Conservation (phyloP, 2,797 vertebrate species). For the Rhinoraja longicauda region DNA sequence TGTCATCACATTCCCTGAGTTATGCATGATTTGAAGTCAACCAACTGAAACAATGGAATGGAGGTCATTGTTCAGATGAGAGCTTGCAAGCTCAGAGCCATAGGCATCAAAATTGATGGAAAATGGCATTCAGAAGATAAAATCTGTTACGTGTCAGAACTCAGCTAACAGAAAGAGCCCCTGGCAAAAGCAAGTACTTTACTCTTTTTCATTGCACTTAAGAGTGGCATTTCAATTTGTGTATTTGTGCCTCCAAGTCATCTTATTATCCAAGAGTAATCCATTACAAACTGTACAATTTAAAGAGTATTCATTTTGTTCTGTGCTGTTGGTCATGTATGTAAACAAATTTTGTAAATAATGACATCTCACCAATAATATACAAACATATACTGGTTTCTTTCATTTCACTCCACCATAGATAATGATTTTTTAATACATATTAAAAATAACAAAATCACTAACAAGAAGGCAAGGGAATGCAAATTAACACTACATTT, state of each 20-base stretch:
- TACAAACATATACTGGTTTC: slow-evolving; percentile 36
- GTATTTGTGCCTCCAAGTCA: slow-evolving; percentile 52
- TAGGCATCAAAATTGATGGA: slow-evolving; percentile 42
- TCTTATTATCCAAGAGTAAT: slow-evolving; percentile 58
- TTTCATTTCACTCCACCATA: neutral
- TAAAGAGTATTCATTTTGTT: slow-evolving; percentile 48
- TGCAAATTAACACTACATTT: neutral
- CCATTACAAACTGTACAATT: slow-evolving; percentile 53
- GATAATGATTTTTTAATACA: neutral
- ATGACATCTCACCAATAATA: slow-evolving; percentile 45
- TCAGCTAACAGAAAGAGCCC: slow-evolving; percentile 43
- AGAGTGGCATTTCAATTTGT: slow-evolving; percentile 53
- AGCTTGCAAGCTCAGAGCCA: slow-evolving; percentile 46
- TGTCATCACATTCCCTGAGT: slow-evolving; percentile 31
- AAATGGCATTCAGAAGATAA: slow-evolving; percentile 49
- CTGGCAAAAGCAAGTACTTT: slow-evolving; percentile 46
- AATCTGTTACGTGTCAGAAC: slow-evolving; percentile 48
- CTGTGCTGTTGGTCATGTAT: slow-evolving; percentile 48
- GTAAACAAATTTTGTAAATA: slow-evolving; percentile 53
- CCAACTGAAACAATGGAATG: slow-evolving; percentile 40
- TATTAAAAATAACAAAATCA: neutral
- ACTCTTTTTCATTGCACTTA: slow-evolving; percentile 46
- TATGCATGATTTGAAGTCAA: slow-evolving; percentile 39
- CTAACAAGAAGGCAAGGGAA: neutral
- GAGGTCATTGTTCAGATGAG: slow-evolving; percentile 44